Conservation (phyloP, 2,797 vertebrate genomes). For the Thalassophryne amazonica region DNA sequence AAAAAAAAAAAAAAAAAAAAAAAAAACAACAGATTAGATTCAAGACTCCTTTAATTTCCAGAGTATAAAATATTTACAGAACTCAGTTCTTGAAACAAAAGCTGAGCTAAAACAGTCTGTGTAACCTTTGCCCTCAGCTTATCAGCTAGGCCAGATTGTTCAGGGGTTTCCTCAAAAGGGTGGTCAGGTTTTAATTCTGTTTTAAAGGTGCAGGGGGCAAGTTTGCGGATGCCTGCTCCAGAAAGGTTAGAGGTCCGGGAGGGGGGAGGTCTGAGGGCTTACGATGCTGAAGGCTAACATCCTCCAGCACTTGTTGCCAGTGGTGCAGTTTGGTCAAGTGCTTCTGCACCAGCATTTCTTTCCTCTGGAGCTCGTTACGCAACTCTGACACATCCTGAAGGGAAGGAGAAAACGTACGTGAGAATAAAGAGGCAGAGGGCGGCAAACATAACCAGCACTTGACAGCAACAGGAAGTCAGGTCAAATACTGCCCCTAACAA, state of each 20-base stretch:
- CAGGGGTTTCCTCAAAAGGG: background rate
- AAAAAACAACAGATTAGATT: background rate
- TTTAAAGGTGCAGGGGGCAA: conserved; percentile 94
- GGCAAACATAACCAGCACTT: conserved; percentile 5
- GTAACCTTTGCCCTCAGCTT: background rate
- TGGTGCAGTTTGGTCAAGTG: conserved; percentile 90
- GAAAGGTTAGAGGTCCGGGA: conserved; percentile 88
- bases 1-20: no score
- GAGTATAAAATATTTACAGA: conserved; percentile 48
- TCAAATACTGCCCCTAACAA: no score
- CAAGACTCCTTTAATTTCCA: no score
- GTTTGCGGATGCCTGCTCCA: conserved; percentile 94
- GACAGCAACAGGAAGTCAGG: background rate
- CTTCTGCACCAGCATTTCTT: conserved; percentile 93
- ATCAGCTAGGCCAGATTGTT: background rate
- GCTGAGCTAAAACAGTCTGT: background rate
- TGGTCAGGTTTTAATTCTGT: conserved; percentile 71
- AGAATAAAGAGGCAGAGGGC: conserved; percentile 3
- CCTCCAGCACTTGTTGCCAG: conserved; percentile 95
- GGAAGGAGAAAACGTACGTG: background rate
- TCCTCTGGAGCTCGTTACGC: conserved; percentile 92
- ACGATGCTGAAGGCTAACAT: conserved; percentile 89
- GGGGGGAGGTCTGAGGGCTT: conserved; percentile 89
- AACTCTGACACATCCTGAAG: conserved; percentile 92
- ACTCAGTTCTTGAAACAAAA: conserved; percentile 1